Evolutionary conservation across 1,140 invertebrate species (phyloP).

Genomic region (Pygmarrhopalites habei): DNA sequence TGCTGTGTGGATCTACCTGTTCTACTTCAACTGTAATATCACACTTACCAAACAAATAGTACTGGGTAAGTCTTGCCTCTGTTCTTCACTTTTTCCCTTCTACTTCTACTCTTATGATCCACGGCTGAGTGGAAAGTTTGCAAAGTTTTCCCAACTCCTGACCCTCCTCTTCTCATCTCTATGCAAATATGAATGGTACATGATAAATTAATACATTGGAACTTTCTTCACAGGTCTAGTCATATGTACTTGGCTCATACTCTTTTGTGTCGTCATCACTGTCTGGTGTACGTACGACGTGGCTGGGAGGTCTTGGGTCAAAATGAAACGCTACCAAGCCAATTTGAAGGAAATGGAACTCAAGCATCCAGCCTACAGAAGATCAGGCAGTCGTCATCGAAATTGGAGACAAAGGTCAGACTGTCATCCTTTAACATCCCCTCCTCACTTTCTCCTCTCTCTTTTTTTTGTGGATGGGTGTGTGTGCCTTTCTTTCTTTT

Average conservation of each 20-base stretch:
- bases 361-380: slow-evolving; percentile 62
- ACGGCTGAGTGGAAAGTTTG: not conserved
- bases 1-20: slow-evolving; percentile 31
- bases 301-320: slow-evolving; percentile 83
- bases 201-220: too few species aligned
- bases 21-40: slow-evolving; percentile 32
- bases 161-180: too few species aligned
- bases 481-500: too few species aligned
- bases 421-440: too few species aligned
- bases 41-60: slow-evolving; percentile 60
- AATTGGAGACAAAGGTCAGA: slow-evolving; percentile 80
- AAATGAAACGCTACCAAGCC: slow-evolving; percentile 83
- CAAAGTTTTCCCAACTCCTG: too few species aligned
- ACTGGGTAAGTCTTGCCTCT: slow-evolving; percentile 56
- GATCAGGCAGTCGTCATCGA: slow-evolving; percentile 68
- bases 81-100: not conserved
- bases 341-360: slow-evolving; percentile 68
- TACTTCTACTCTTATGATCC: too few species aligned
- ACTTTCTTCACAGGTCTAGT: slow-evolving; percentile 63
- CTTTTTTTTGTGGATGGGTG: too few species aligned
- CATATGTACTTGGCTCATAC: slow-evolving; percentile 69
- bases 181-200: too few species aligned
- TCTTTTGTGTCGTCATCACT: slow-evolving; percentile 65
- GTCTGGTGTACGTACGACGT: slow-evolving; percentile 83
- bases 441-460: too few species aligned